phyloP scores from a whole-genome alignment of 2,888 invertebrate genomes.

The Rhamnusium bicolor region DNA sequence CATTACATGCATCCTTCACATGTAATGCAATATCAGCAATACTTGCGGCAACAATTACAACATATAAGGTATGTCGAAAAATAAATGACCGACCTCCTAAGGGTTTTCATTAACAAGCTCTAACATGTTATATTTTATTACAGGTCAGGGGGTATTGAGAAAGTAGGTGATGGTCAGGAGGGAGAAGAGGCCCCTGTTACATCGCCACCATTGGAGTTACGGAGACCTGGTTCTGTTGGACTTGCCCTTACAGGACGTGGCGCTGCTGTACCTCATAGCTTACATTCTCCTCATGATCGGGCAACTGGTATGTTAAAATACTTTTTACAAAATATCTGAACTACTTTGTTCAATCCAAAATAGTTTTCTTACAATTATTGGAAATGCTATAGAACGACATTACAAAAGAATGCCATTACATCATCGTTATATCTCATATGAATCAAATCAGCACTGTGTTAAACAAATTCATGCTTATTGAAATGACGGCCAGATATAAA shows the following conservation, averaged over 20 bases:
- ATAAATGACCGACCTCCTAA: background rate
- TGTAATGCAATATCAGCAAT: slow-evolving; percentile 74
- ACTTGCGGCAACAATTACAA: slow-evolving; percentile 70
- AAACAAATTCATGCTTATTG: too few species aligned
- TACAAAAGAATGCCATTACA: too few species aligned
- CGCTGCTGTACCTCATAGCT: slow-evolving; percentile 78
- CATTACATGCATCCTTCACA: slow-evolving; percentile 74
- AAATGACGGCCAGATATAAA: too few species aligned
- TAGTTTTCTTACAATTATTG: too few species aligned
- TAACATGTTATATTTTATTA: slow-evolving; percentile 3
- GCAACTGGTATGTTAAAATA: slow-evolving; percentile 72
- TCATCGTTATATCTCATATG: too few species aligned
- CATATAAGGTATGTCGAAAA: slow-evolving; percentile 63
- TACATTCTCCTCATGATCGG: slow-evolving; percentile 82
- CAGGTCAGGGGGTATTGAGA: slow-evolving; percentile 67
- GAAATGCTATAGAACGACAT: too few species aligned
- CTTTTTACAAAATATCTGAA: too few species aligned
- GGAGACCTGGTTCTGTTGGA: slow-evolving; percentile 75
- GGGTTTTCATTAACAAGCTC: too few species aligned
- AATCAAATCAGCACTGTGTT: too few species aligned
- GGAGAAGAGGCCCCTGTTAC: slow-evolving; percentile 71
- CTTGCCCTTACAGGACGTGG: slow-evolving; percentile 70
- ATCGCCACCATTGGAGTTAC: slow-evolving; percentile 81
- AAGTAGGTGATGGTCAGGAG: slow-evolving; percentile 67
- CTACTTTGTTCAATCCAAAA: too few species aligned